A percentile compares a stretch with the other conserved stretches of the same genome.
These are phyloP conservation scores for Adoxophyes honmai DNA, from an alignment of 1,140 invertebrate genomes.

Conservation along the genomic window DNA sequence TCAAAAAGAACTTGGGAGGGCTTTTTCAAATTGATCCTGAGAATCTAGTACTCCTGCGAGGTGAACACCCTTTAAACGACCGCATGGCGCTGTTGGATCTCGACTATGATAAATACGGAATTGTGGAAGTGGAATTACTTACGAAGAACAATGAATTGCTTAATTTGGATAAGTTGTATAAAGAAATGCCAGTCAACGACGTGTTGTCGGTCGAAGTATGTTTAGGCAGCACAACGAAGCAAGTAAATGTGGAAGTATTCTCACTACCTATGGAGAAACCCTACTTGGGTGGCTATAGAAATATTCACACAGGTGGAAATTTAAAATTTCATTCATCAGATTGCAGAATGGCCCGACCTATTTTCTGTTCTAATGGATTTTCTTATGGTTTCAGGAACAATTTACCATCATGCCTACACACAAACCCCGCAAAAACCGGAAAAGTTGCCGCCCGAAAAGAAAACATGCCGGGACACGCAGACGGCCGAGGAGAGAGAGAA, in stretches of 20 bases:
- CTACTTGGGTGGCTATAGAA: constrained; percentile 80
- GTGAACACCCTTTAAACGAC: constrained; percentile 57
- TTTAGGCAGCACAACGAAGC: constrained; percentile 62
- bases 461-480: constrained; percentile 78
- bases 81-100: constrained; percentile 59
- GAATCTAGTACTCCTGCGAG: constrained; percentile 56
- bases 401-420: constrained; percentile 81
- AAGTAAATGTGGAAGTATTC: constrained; percentile 79
- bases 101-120: constrained; percentile 72
- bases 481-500: constrained; percentile 74
- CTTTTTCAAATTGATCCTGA: constrained; percentile 56
- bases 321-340: background rate
- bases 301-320: constrained; percentile 72
- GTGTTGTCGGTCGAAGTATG: constrained; percentile 76
- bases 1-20: constrained; percentile 69
- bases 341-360: no score
- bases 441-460: constrained; percentile 69
- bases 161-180: constrained; percentile 67
- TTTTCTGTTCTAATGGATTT: constrained; percentile 1
- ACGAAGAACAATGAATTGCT: constrained; percentile 63
- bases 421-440: constrained; percentile 80
- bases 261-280: constrained; percentile 79
- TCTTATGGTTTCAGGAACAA: constrained; percentile 42
- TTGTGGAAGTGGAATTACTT: constrained; percentile 65
- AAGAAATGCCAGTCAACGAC: constrained; percentile 72